A percentile compares a stretch with the other conserved stretches of the same genome.
Conservation (phyloP, 1,140 invertebrate species). For the Drosophila sulfurigaster region DNA sequence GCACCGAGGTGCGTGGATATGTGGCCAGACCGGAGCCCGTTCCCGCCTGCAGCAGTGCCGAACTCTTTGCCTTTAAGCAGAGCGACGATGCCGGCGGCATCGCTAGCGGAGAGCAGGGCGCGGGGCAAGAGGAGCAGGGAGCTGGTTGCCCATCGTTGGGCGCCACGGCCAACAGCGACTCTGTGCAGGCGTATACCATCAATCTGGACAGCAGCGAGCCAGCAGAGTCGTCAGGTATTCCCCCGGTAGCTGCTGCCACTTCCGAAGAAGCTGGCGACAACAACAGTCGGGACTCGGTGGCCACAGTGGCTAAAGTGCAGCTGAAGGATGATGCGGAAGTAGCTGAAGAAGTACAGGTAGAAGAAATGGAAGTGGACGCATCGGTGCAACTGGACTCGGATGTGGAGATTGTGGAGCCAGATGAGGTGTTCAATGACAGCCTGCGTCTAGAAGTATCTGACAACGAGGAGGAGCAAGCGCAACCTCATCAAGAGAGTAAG, state of each 20-base stretch:
- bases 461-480: background rate
- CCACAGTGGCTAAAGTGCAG: slow-evolving; percentile 18
- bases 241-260: background rate
- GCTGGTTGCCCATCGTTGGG: slow-evolving; percentile 43
- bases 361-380: background rate
- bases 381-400: background rate
- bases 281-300: slow-evolving; percentile 33
- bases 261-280: background rate
- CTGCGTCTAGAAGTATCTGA: slow-evolving; percentile 45
- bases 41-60: slow-evolving; percentile 55
- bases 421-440: slow-evolving; percentile 19
- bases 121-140: background rate
- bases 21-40: slow-evolving; percentile 46
- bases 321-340: background rate
- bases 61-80: slow-evolving; percentile 63
- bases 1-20: slow-evolving; percentile 70
- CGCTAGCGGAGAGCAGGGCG: background rate
- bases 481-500: background rate
- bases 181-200: slow-evolving; percentile 49
- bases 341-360: background rate
- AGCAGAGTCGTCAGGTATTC: background rate
- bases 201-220: slow-evolving; percentile 53
- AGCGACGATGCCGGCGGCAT: slow-evolving; percentile 23
- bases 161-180: slow-evolving; percentile 68
- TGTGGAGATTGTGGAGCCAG: background rate